Evolutionary conservation across 2,113 vertebrate genomes (phyloP).

Genomic region (Carassius auratus): DNA sequence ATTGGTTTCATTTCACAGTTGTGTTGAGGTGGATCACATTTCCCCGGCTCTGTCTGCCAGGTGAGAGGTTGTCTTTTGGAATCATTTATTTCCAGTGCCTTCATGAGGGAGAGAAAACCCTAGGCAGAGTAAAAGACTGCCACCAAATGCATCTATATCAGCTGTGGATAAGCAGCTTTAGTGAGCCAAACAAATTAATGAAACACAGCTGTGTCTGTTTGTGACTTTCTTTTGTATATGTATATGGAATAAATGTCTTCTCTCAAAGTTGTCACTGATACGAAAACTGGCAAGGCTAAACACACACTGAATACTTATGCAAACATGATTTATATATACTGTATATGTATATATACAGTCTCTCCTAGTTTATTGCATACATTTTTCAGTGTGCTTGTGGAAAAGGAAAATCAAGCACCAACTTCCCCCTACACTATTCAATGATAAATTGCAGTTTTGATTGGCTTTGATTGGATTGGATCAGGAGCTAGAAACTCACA

Average conservation of each 20-base stretch:
- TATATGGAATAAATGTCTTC: not conserved
- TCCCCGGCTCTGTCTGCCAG: conserved; percentile 58
- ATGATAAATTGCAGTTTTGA: conserved; percentile 4
- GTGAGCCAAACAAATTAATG: conserved; percentile 26
- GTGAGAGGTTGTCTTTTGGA: conserved; percentile 56
- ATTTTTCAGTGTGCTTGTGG: not conserved
- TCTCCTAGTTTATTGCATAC: too few relatives aligned
- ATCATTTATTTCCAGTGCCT: conserved; percentile 60
- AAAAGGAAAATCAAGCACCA: not conserved
- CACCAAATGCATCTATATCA: conserved; percentile 28
- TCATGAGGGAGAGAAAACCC: conserved; percentile 52
- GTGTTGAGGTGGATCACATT: conserved; percentile 61
- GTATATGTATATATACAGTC: too few relatives aligned
- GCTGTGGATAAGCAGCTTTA: not conserved
- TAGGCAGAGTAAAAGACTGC: conserved; percentile 20
- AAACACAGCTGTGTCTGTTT: conserved; percentile 14
- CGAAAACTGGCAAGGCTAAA: not conserved
- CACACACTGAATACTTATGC: too few relatives aligned
- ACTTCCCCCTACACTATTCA: not conserved
- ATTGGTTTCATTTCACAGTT: conserved; percentile 61
- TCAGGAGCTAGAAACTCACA: not conserved
- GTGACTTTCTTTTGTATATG: not conserved
- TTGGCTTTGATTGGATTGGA: not conserved
- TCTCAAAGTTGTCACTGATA: not conserved
- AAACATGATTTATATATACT: too few relatives aligned